Percentiles rank a stretch among this genome's conserved stretches.
These are phyloP conservation scores for Drosophila cardini DNA, from an alignment of 1,140 invertebrate genomes.

Conservation along the genomic window DNA sequence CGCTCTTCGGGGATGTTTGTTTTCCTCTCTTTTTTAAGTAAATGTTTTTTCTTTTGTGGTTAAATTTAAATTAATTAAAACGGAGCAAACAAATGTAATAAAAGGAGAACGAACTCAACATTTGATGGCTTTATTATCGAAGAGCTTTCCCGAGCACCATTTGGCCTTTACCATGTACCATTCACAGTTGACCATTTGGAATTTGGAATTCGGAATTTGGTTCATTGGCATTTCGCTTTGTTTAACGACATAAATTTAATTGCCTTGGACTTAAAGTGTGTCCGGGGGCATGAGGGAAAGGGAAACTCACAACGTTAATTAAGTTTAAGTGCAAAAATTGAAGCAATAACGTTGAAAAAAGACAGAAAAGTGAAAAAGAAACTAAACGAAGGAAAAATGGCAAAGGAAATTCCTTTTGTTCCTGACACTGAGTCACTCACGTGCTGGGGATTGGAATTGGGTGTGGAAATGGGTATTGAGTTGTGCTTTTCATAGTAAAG, in stretches of 20 bases:
- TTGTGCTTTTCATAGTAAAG: background rate
- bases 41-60: conserved; percentile 29
- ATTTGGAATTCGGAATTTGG: conserved; percentile 11
- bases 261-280: conserved; percentile 42
- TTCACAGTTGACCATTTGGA: too few species aligned
- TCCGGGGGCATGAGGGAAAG: background rate
- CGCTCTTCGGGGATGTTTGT: conserved; percentile 6
- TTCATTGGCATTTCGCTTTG: conserved; percentile 72
- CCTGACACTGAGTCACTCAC: conserved; percentile 15
- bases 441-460: conserved; percentile 7
- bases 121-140: conserved; percentile 79
- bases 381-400: conserved; percentile 29
- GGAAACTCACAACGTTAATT: conserved; percentile 58
- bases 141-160: background rate
- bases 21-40: conserved; percentile 16
- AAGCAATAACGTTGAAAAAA: conserved; percentile 26
- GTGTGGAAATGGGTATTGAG: background rate
- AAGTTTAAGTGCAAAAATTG: conserved; percentile 70
- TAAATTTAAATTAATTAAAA: conserved; percentile 82
- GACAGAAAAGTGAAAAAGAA: conserved; percentile 18
- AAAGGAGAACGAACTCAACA: conserved; percentile 53
- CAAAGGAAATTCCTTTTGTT: conserved; percentile 13
- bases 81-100: conserved; percentile 61
- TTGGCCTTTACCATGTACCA: conserved; percentile 15
- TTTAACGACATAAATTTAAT: conserved; percentile 76